These are phyloP conservation scores for Myodes glareolus DNA, from an alignment of 2,113 vertebrate genomes.

Conservation along the genomic window DNA sequence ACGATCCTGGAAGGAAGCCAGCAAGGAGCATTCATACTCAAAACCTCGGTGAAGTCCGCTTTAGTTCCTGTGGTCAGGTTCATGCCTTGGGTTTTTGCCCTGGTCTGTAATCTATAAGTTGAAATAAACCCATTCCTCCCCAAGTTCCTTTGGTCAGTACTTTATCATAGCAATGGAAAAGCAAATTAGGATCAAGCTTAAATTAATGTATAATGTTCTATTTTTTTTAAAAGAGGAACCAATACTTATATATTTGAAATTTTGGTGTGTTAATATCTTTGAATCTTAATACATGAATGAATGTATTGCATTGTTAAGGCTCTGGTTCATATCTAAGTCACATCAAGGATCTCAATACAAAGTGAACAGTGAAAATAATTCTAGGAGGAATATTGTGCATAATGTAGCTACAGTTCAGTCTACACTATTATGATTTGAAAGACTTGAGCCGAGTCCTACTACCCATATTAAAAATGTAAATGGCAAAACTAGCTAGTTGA, in stretches of 20 bases:
- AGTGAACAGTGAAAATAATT: background rate
- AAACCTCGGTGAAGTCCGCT: background rate
- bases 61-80: background rate
- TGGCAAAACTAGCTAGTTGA: background rate
- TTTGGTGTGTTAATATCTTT: background rate
- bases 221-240: slow-evolving; percentile 5
- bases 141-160: background rate
- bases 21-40: background rate
- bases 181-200: background rate
- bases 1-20: background rate
- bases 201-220: background rate
- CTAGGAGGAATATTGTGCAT: slow-evolving; percentile 17
- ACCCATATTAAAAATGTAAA: background rate
- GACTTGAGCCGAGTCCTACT: background rate
- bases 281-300: background rate
- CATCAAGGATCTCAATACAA: background rate
- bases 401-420: background rate
- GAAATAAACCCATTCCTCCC: background rate
- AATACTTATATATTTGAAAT: background rate
- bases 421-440: slow-evolving; percentile 34
- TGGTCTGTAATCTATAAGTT: background rate
- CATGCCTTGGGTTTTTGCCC: background rate
- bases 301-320: background rate
- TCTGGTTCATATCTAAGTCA: background rate
- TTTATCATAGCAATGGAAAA: background rate